These are phyloP conservation scores for Salpingus planirostris DNA, from an alignment of 2,888 invertebrate species.

Conservation along the genomic window DNA sequence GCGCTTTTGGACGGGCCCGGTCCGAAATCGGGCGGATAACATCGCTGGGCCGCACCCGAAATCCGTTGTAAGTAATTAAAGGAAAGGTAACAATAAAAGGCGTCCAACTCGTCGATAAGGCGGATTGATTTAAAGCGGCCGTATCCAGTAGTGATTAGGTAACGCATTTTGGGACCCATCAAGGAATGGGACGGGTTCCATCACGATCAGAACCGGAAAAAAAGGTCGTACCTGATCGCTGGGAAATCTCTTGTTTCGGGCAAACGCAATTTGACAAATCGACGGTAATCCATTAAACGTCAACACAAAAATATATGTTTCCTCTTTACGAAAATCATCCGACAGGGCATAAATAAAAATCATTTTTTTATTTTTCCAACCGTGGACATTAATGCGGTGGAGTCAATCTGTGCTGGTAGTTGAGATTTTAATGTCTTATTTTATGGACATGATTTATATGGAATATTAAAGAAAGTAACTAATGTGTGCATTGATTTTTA, in stretches of 20 bases:
- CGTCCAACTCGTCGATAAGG: constrained; percentile 33
- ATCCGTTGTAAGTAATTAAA: constrained; percentile 38
- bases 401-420: too few species aligned
- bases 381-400: too few species aligned
- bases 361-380: too few species aligned
- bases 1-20: constrained; percentile 13
- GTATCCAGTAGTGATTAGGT: constrained; percentile 36
- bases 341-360: too few species aligned
- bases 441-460: constrained; percentile 15
- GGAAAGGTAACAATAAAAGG: constrained; percentile 40
- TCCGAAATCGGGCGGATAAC: constrained; percentile 6
- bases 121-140: constrained; percentile 36
- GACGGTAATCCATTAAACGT: too few species aligned
- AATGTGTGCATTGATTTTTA: constrained; percentile 18
- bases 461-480: constrained; percentile 16
- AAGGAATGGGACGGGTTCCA: too few species aligned
- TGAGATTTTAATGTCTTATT: constrained; percentile 16
- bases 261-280: too few species aligned
- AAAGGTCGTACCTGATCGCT: too few species aligned
- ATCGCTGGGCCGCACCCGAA: constrained; percentile 20
- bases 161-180: constrained; percentile 20
- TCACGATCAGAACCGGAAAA: too few species aligned
- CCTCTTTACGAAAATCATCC: too few species aligned
- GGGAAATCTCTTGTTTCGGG: too few species aligned
- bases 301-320: too few species aligned